Evolutionary conservation across 1,140 invertebrate genomes (phyloP), one percentile per base, ranked within the genome.

Genomic region (Penaeus chinensis): DNA sequence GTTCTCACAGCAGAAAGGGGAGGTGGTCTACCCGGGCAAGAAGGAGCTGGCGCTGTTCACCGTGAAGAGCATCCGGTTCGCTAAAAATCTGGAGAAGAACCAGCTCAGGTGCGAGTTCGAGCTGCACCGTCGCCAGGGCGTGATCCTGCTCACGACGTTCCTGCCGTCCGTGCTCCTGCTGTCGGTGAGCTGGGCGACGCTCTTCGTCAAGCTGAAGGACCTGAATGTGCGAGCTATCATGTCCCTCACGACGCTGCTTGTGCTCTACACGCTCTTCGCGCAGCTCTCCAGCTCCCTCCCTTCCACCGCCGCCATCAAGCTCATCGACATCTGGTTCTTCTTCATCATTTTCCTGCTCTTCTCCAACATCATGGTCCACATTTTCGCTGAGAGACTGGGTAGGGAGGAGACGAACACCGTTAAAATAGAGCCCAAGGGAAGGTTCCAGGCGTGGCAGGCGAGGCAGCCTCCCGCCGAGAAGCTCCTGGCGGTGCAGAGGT

Each of bases 181-280:
- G 82, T 65, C 82, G 74, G 66, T 84, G 61, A 85, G 76, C 54
- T 79, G 76, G 63, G 61, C 71, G 60, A 86, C 76, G 79, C 77
- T 78, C 61, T 86, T 79, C 79, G 77, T 86, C 77, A 65, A 54
- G 47, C 61, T 74, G 71, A 76, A 65, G 69, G 80, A 18, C 24
- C 82, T 47, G 63, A 82, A 74, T 24, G 81, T 82, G 24, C 81
- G 81, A 37, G 81, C 81, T 63, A 69, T 82, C 61, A 83, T 88
- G 66, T 76, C 86, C 18, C 81, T 88, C 69, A 88, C 86, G 13
- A 78, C 69, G 1, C 82, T 88, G 60, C 87, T 88, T 60, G 86
- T 88, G 16, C 81, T 88, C 60, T 88, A 82, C 86, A 88, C 86
- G 8, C 79, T 88, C 80, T 88, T 71, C 81, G 61, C 71, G 24